These are phyloP conservation scores for Eristalis tenax DNA, from an alignment of 2,888 invertebrate genomes.

Conservation along the genomic window DNA sequence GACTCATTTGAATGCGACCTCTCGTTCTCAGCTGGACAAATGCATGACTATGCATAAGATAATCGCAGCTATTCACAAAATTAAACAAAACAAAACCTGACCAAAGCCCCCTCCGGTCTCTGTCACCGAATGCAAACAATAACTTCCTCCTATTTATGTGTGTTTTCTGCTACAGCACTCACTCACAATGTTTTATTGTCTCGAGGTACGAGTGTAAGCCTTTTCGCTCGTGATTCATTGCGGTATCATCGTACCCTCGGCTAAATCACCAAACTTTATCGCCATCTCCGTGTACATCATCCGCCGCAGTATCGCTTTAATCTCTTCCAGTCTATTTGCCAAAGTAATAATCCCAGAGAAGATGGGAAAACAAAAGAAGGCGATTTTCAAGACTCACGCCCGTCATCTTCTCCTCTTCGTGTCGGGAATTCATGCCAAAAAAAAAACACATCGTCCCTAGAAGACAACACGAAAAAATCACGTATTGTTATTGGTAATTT, in stretches of 20 bases:
- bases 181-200: not conserved
- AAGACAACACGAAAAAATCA: not conserved
- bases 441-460: conserved; percentile 14
- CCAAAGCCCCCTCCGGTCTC: not conserved
- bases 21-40: not conserved
- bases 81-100: not conserved
- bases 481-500: conserved; percentile 52
- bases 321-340: conserved; percentile 4
- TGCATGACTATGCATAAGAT: not conserved
- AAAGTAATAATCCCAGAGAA: not conserved
- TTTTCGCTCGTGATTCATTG: conserved; percentile 4
- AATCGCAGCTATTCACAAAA: not conserved
- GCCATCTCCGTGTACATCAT: conserved; percentile 9
- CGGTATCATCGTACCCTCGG: conserved; percentile 13
- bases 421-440: conserved; percentile 5
- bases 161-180: not conserved
- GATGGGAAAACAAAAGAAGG: conserved; percentile 7
- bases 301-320: conserved; percentile 10
- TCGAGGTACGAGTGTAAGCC: not conserved
- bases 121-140: not conserved
- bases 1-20: not conserved
- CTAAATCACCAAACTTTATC: conserved; percentile 15
- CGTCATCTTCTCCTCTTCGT: conserved; percentile 4
- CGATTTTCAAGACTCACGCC: conserved; percentile 21
- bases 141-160: not conserved